A percentile compares a stretch with the other conserved stretches of the same genome.
phyloP scores from a whole-genome alignment of 2,113 vertebrate genomes.

The Chaetura pelagica region DNA sequence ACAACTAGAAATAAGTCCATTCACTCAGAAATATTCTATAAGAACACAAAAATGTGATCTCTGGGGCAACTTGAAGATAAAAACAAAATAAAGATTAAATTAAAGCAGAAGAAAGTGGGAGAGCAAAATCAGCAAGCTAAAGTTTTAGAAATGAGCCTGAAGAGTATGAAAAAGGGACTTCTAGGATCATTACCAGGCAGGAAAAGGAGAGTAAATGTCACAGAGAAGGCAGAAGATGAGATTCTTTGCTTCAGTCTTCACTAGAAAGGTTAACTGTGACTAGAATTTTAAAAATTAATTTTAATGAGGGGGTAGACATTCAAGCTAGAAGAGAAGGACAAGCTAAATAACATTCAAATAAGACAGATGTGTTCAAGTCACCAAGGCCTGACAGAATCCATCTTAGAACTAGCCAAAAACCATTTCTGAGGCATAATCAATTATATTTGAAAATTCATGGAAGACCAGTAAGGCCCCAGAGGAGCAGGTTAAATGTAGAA shows the following conservation, averaged over 20 bases:
- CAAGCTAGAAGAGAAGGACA: neutral
- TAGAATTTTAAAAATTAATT: constrained; percentile 4
- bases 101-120: neutral
- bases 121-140: neutral
- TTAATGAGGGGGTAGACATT: neutral
- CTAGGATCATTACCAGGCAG: rapidly evolving
- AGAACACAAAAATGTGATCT: neutral
- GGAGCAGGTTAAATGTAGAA: neutral
- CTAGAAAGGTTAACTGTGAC: neutral
- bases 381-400: neutral
- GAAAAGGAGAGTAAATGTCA: neutral
- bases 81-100: neutral
- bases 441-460: neutral
- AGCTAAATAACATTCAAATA: neutral
- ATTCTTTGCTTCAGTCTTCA: neutral
- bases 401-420: neutral
- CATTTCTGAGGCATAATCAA: neutral
- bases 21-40: neutral
- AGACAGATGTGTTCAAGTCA: neutral
- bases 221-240: neutral
- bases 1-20: neutral
- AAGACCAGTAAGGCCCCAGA: neutral
- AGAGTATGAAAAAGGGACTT: neutral
- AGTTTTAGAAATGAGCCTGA: neutral
- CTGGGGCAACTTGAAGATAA: neutral